Percentiles rank a stretch among this genome's conserved stretches.
These are phyloP conservation scores for Drosophila sp. DNA, from an alignment of 1,140 invertebrate genomes.

Conservation along the genomic window DNA sequence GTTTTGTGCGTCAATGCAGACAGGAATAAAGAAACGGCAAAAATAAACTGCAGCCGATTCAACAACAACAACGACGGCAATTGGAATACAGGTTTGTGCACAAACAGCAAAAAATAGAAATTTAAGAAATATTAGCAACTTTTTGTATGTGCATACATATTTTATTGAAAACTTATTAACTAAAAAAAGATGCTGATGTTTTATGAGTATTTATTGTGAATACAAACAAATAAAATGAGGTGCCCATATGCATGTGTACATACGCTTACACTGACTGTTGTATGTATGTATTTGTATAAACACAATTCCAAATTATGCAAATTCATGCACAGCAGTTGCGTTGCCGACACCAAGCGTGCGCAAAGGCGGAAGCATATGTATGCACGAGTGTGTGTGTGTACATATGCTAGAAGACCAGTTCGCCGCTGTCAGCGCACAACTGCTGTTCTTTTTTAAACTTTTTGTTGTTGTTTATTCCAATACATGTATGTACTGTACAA, in stretches of 20 bases:
- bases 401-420: conserved; percentile 62
- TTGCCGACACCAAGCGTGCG: conserved; percentile 44
- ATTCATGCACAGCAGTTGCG: conserved; percentile 64
- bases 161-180: conserved; percentile 46
- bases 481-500: conserved; percentile 17
- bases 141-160: conserved; percentile 42
- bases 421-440: conserved; percentile 45
- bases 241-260: background rate
- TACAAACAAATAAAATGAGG: conserved; percentile 9
- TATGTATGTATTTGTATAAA: conserved; percentile 17
- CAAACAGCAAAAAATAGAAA: conserved; percentile 46
- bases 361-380: conserved; percentile 68
- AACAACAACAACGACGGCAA: conserved; percentile 44
- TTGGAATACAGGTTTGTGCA: conserved; percentile 79
- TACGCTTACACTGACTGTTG: background rate
- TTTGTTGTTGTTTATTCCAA: conserved; percentile 36
- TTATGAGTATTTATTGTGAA: conserved; percentile 32
- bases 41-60: conserved; percentile 41
- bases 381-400: background rate
- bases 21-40: conserved; percentile 58
- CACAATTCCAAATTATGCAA: conserved; percentile 71
- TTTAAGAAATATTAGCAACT: conserved; percentile 53
- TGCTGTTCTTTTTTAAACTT: conserved; percentile 41
- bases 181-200: conserved; percentile 59
- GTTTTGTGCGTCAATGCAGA: conserved; percentile 56